These are phyloP conservation scores for Muraenolepis orangiensis DNA, from an alignment of 2,797 vertebrate species.

Conservation along the genomic window DNA sequence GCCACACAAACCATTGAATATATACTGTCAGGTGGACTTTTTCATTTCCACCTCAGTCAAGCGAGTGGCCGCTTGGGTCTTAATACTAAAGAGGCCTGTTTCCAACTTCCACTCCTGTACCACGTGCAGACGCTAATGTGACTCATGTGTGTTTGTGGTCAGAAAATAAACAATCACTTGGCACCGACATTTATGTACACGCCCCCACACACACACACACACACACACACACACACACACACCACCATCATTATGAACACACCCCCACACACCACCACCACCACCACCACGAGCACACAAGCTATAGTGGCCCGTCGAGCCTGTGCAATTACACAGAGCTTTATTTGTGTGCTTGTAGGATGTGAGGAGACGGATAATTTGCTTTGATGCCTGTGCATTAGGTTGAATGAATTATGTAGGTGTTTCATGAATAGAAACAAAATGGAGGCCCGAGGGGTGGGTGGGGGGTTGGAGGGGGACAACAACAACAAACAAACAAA, in stretches of 20 bases:
- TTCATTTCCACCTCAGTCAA: not conserved
- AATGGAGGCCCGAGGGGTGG: too few species aligned
- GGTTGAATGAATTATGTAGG: slow-evolving; percentile 29
- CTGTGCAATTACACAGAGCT: slow-evolving; percentile 15
- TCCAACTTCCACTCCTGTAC: not conserved
- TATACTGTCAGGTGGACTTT: too few species aligned
- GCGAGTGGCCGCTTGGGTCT: not conserved
- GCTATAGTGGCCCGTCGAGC: not conserved
- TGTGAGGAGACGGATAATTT: slow-evolving; percentile 23
- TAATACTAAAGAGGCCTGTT: not conserved
- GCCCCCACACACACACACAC: not conserved
- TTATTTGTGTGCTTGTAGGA: slow-evolving; percentile 31
- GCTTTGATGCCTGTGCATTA: slow-evolving; percentile 21
- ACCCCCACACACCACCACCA: not conserved
- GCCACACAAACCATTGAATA: too few species aligned
- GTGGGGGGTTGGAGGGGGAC: not conserved
- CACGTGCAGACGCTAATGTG: not conserved
- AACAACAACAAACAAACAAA: not conserved
- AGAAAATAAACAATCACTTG: not conserved
- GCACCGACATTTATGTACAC: not conserved
- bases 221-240: not conserved
- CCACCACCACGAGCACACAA: not conserved
- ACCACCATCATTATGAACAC: too few species aligned
- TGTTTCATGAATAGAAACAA: slow-evolving; percentile 25
- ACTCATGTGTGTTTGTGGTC: not conserved